A percentile compares a stretch with the other conserved stretches of the same genome.
Evolutionary conservation across 2,113 vertebrate genomes (phyloP).

Genomic region (Halcyon malimbica): DNA sequence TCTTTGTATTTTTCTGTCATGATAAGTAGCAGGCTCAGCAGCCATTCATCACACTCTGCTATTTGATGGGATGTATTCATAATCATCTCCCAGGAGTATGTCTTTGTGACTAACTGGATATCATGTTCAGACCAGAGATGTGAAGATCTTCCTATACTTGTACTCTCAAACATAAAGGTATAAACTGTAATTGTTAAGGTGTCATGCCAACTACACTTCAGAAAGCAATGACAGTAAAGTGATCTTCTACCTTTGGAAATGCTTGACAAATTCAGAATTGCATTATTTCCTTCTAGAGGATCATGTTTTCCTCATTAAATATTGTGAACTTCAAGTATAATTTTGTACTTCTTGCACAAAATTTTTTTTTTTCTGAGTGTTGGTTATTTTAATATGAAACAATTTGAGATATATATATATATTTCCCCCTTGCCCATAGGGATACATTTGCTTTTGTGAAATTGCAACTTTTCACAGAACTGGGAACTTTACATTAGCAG

Average conservation of each 20-base stretch:
- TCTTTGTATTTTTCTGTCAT: background rate
- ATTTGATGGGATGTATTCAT: background rate
- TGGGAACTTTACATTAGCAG: background rate
- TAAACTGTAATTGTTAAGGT: background rate
- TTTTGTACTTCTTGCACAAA: background rate
- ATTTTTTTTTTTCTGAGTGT: background rate
- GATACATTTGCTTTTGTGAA: background rate
- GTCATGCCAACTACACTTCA: background rate
- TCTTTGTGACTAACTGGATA: background rate
- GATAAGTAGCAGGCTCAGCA: background rate
- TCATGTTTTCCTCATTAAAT: background rate
- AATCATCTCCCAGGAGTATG: background rate
- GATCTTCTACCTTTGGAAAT: background rate
- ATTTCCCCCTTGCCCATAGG: fast-evolving
- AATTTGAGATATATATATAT: background rate
- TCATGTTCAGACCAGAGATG: background rate
- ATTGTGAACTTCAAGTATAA: background rate
- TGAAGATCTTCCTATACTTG: background rate
- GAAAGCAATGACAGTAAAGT: background rate
- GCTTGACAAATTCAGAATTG: background rate
- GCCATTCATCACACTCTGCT: background rate
- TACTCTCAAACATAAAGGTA: background rate
- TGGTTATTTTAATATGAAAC: background rate
- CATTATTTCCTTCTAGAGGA: background rate
- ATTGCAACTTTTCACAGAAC: background rate